Percentiles rank a stretch among this genome's conserved stretches.
Conservation (phyloP, 2,797 vertebrate species). For the Poeciliopsis presidionis region DNA sequence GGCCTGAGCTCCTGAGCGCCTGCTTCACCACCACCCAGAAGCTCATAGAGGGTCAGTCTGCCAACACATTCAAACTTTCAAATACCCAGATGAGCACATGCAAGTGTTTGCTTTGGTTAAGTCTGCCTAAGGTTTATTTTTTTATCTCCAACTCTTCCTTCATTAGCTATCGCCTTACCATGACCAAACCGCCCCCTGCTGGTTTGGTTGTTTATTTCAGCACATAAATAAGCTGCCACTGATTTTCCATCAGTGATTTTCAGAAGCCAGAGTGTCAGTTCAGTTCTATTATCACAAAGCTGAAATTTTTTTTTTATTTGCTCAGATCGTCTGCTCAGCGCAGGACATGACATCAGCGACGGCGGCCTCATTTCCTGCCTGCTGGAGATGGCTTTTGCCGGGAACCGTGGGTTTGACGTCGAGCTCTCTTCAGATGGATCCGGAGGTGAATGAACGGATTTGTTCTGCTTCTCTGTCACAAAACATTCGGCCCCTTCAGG, state of each 20-base stretch:
- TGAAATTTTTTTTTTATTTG: not conserved
- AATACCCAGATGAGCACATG: not conserved
- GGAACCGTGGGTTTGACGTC: conserved; percentile 87
- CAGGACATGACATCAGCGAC: conserved; percentile 93
- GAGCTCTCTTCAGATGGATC: conserved; percentile 75
- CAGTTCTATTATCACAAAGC: not conserved
- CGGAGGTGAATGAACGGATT: conserved; percentile 65
- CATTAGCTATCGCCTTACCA: not conserved
- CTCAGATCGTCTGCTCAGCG: conserved; percentile 83
- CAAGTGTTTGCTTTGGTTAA: not conserved
- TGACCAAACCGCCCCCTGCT: conserved; percentile 38
- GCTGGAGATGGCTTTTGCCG: conserved; percentile 93
- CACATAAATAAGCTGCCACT: not conserved
- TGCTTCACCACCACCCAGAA: conserved; percentile 88
- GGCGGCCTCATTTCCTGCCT: conserved; percentile 90
- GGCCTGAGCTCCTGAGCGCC: conserved; percentile 76
- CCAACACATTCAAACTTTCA: not conserved
- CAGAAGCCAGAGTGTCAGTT: not conserved
- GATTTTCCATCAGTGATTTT: not conserved
- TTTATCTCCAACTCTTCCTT: not conserved
- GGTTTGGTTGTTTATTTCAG: conserved; percentile 22
- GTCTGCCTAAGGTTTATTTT: not conserved
- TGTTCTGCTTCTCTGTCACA: not conserved
- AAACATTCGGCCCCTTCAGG: not conserved
- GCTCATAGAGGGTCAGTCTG: conserved; percentile 82